Evolutionary conservation across 2,888 invertebrate genomes (phyloP), one percentile per base, ranked within the genome.

Genomic region (Epinotia brunnichana): DNA sequence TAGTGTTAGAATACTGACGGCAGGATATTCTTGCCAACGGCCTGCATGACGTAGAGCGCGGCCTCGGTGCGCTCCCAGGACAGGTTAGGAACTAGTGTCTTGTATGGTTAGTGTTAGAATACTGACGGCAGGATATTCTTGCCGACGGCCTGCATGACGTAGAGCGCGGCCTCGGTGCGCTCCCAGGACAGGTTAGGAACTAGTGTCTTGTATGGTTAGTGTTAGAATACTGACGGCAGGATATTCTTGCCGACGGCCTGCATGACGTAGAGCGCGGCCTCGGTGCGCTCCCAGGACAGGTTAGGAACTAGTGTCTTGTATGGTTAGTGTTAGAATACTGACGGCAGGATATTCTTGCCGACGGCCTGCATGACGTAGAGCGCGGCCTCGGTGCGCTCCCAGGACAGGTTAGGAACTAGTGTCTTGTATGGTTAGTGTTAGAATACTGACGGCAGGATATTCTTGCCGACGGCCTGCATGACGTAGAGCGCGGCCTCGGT

Each of bases 41-140:
- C 96, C 83, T 97, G 97, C 98, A 99, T 99, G 3, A 99, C 95
- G 86, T 97, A 99, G 0, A 99, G 94, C 0, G 98, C 97, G 1
- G 99, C 97, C 90, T 99, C 99, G 0, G 96, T 97, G 64, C 96
- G 95, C 83, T 99, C 98, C 99, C 99, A 99, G 1, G 97, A 96
- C 21, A 95, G 94, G 74, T 95, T n/a, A n/a, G n/a, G n/a, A n/a
- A 48, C 44, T 48, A 15, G 44, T 13, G 4, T 15, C 15, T 44
- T 4, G 44, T 3, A 48, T 4, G 5, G 5, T 35, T 15, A n/a
- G n/a, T n/a, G n/a, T n/a, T n/a, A 9, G 2, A 17, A 51, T 10
- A 88, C 91, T 96, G 90, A 98, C 98, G 98, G 98, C 81, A 98
- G 88, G 81, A 99, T 97, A 89, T 98, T 99, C 91, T 98, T 98